phyloP scores from a whole-genome alignment of 2,113 vertebrate species.

The Cebus imitator region DNA sequence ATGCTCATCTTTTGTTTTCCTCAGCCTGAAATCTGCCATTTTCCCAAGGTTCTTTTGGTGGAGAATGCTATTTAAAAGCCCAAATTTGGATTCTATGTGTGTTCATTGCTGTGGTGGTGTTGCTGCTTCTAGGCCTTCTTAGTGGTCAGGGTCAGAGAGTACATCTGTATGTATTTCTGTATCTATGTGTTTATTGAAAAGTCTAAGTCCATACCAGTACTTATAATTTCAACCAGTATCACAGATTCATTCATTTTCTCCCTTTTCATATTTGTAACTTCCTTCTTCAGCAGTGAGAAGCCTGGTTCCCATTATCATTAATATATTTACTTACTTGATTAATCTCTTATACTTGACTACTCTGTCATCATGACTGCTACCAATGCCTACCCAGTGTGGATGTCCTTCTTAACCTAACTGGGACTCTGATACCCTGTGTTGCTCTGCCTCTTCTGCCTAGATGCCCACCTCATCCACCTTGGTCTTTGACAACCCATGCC shows the following conservation, averaged over 20 bases:
- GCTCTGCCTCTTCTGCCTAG: not conserved
- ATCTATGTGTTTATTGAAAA: not conserved
- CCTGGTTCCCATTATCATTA: not conserved
- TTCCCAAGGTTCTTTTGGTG: constrained; percentile 19
- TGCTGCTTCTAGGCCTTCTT: not conserved
- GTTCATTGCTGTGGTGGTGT: not conserved
- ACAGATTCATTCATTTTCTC: constrained; percentile 5
- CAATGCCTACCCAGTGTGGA: not conserved
- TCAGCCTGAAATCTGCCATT: constrained; percentile 4
- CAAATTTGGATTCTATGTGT: not conserved
- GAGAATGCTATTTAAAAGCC: constrained; percentile 13
- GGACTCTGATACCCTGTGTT: not conserved
- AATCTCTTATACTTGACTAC: not conserved
- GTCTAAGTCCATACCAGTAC: not conserved
- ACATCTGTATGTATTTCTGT: not conserved
- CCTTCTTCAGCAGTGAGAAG: not conserved
- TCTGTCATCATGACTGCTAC: not conserved
- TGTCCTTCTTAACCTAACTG: not conserved
- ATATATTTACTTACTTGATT: not conserved
- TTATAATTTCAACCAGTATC: not conserved
- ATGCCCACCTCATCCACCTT: not conserved
- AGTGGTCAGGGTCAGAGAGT: not conserved
- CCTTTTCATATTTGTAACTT: constrained; percentile 27
- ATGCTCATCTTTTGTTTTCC: constrained; percentile 4
- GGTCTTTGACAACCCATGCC: not conserved